phyloP scores from a whole-genome alignment of 1,140 invertebrate genomes.

The Aphis gossypii region DNA sequence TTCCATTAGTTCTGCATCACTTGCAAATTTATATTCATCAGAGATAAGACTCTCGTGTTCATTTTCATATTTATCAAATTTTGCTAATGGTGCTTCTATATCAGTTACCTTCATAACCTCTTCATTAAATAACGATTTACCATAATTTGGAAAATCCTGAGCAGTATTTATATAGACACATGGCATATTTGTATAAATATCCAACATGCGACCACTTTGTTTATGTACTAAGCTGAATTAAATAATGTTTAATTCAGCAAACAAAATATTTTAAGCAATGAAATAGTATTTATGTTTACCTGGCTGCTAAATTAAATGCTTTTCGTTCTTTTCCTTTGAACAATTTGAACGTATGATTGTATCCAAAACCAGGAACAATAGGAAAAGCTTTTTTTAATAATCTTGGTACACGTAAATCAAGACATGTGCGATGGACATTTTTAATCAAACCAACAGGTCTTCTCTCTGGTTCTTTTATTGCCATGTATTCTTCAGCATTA shows the following conservation, averaged over 20 bases:
- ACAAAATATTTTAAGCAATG: neutral
- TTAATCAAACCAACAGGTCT: constrained; percentile 65
- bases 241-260: neutral
- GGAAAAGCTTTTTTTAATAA: constrained; percentile 67
- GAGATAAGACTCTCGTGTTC: neutral
- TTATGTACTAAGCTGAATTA: constrained; percentile 53
- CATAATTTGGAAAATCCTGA: constrained; percentile 54
- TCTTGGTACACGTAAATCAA: constrained; percentile 73
- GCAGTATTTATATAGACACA: constrained; percentile 90
- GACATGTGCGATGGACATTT: constrained; percentile 71
- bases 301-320: constrained; percentile 38
- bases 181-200: constrained; percentile 84
- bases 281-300: constrained; percentile 6
- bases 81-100: neutral
- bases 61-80: neutral
- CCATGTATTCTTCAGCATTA: constrained; percentile 38
- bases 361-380: constrained; percentile 68
- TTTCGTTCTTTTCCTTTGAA: constrained; percentile 17
- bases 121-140: neutral
- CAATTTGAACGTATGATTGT: constrained; percentile 71
- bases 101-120: neutral
- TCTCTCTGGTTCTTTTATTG: constrained; percentile 5
- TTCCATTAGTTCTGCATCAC: neutral
- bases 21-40: neutral
- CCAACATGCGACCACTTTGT: constrained; percentile 62